A percentile compares a stretch with the other conserved stretches of the same genome.
phyloP scores from a whole-genome alignment of 1,140 invertebrate species.

The Brachionus angularis region DNA sequence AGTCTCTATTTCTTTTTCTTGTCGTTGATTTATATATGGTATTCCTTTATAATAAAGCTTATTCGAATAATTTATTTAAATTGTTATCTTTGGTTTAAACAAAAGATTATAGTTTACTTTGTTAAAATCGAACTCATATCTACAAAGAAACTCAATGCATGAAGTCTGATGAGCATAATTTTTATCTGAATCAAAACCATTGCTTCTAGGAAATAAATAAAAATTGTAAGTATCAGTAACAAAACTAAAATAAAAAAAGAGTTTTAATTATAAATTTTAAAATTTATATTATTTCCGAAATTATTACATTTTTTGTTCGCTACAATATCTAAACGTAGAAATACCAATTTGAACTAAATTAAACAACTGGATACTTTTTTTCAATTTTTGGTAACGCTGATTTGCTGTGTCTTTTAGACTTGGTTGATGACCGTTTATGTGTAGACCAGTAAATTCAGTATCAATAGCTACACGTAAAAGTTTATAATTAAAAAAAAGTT shows the following conservation, averaged over 20 bases:
- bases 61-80: slow-evolving; percentile 51
- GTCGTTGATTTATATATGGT: slow-evolving; percentile 64
- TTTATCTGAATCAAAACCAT: slow-evolving; percentile 58
- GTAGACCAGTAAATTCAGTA: slow-evolving; percentile 66
- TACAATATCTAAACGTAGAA: slow-evolving; percentile 34
- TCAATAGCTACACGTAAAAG: slow-evolving; percentile 64
- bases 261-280: background rate
- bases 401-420: slow-evolving; percentile 48
- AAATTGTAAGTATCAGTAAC: slow-evolving; percentile 65
- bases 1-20: slow-evolving; percentile 53
- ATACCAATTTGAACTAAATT: slow-evolving; percentile 24
- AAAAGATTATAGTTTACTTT: slow-evolving; percentile 64
- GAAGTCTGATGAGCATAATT: slow-evolving; percentile 57
- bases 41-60: slow-evolving; percentile 68
- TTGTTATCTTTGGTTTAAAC: no score
- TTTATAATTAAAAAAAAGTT: background rate
- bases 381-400: slow-evolving; percentile 20
- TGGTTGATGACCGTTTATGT: slow-evolving; percentile 57
- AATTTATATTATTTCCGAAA: background rate
- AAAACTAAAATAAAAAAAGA: slow-evolving; percentile 58
- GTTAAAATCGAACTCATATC: slow-evolving; percentile 70
- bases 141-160: slow-evolving; percentile 65
- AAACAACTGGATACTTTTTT: slow-evolving; percentile 7
- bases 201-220: slow-evolving; percentile 65
- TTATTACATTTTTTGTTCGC: slow-evolving; percentile 11